phyloP scores from a whole-genome alignment of 2,888 invertebrate species.

The Lomographa bimaculata region DNA sequence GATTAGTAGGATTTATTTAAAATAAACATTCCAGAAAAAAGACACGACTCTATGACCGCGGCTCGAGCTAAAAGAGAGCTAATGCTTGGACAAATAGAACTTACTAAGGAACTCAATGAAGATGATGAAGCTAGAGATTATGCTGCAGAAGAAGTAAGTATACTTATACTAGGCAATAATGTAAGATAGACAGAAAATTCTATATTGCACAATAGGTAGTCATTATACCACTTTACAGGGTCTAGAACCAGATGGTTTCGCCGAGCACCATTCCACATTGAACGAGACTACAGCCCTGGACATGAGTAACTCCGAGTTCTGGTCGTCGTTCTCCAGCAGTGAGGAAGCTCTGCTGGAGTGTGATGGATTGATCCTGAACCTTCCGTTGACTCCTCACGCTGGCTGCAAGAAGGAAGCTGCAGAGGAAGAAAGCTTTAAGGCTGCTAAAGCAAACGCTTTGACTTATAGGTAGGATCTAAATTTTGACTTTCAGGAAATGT shows the following conservation, averaged over 20 bases:
- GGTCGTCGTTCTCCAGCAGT: constrained; percentile 92
- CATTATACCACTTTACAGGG: constrained; percentile 54
- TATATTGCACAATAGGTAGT: no score
- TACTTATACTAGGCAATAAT: background rate
- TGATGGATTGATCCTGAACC: constrained; percentile 87
- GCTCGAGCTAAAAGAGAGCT: constrained; percentile 76
- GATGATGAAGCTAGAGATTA: constrained; percentile 85
- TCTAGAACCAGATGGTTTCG: constrained; percentile 85
- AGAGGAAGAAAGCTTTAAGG: constrained; percentile 70
- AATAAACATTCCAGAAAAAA: constrained; percentile 61
- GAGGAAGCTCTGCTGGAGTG: constrained; percentile 90
- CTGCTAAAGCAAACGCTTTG: constrained; percentile 84
- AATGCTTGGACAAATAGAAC: constrained; percentile 72
- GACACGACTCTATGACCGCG: constrained; percentile 54
- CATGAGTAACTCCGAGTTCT: constrained; percentile 90
- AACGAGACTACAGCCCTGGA: constrained; percentile 87
- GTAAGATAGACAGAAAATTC: no score
- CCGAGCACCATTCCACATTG: constrained; percentile 84
- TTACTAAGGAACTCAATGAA: constrained; percentile 74
- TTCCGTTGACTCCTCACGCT: constrained; percentile 87
- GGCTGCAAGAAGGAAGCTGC: constrained; percentile 71
- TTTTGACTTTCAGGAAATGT: no score
- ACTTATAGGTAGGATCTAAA: constrained; percentile 87
- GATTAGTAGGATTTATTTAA: no score
- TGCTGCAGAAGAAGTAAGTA: constrained; percentile 85